A percentile compares a stretch with the other conserved stretches of the same genome.
Evolutionary conservation across 23 tunicate genomes (phyloP).

Genomic region (Ciona savignyi): DNA sequence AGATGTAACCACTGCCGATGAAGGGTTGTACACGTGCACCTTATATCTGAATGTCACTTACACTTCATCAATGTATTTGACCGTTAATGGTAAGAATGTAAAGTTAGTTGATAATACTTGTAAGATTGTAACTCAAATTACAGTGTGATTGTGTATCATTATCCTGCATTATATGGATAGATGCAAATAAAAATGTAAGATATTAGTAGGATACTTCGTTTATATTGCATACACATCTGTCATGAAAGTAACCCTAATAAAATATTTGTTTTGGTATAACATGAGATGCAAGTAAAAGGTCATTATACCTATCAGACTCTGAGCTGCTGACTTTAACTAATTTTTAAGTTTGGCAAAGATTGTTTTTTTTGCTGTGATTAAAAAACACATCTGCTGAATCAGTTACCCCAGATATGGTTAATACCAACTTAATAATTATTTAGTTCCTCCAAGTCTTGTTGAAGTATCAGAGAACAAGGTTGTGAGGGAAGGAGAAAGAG

Average conservation of each 20-base stretch:
- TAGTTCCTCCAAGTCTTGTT: conserved; percentile 26
- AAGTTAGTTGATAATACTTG: no score
- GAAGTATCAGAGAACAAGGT: conserved; percentile 19
- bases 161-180: no score
- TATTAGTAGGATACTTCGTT: no score
- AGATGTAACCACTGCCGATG: conserved; percentile 29
- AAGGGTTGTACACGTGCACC: conserved; percentile 52
- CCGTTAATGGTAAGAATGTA: conserved; percentile 56
- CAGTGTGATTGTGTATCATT: no score
- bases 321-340: not conserved
- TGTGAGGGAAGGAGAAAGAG: conserved; percentile 53
- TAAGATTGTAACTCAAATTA: no score
- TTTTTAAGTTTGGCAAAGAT: no score
- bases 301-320: not conserved
- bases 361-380: no score
- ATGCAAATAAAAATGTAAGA: no score
- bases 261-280: no score
- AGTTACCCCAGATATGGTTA: not conserved
- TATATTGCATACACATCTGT: no score
- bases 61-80: conserved; percentile 34
- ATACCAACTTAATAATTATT: not conserved
- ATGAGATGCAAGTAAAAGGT: no score
- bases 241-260: no score
- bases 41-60: conserved; percentile 9
- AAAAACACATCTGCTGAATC: not conserved